Evolutionary conservation across 2,113 vertebrate genomes (phyloP).

Genomic region (Brienomyrus longianalis): DNA sequence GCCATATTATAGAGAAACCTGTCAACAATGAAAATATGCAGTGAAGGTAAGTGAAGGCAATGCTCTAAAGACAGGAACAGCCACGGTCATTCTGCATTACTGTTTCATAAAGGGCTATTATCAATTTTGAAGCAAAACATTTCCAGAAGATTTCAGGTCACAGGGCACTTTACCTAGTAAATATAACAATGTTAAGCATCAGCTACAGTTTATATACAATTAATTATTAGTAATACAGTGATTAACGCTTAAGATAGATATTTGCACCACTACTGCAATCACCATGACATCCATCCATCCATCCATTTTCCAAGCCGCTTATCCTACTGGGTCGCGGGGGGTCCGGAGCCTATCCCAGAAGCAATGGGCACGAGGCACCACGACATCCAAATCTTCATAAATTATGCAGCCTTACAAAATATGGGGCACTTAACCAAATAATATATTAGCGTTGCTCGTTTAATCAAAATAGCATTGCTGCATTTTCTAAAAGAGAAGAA

Average conservation of each 20-base stretch:
- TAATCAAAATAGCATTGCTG: not conserved
- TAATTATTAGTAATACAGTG: not conserved
- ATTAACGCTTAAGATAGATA: not conserved
- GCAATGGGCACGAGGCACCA: not conserved
- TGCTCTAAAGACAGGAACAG: not conserved
- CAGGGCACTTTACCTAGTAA: not conserved
- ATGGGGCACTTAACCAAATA: not conserved
- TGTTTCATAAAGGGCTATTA: not conserved
- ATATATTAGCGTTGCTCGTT: not conserved
- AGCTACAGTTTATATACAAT: not conserved
- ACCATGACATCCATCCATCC: not conserved
- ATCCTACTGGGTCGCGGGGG: too few species aligned
- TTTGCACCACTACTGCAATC: not conserved
- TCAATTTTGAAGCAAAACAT: not conserved
- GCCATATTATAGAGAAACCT: slow-evolving; percentile 19
- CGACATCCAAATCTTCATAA: not conserved
- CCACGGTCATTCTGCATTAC: not conserved
- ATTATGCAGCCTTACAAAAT: not conserved
- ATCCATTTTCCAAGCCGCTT: not conserved
- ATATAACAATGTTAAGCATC: not conserved
- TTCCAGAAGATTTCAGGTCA: not conserved
- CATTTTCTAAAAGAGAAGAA: not conserved
- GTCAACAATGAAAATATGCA: slow-evolving; percentile 3
- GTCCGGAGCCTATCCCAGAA: too few species aligned
- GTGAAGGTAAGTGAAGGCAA: not conserved